Percentiles rank a stretch among this genome's conserved stretches.
phyloP scores from a whole-genome alignment of 2,113 vertebrate genomes.

The Nyctibius bracteatus region DNA sequence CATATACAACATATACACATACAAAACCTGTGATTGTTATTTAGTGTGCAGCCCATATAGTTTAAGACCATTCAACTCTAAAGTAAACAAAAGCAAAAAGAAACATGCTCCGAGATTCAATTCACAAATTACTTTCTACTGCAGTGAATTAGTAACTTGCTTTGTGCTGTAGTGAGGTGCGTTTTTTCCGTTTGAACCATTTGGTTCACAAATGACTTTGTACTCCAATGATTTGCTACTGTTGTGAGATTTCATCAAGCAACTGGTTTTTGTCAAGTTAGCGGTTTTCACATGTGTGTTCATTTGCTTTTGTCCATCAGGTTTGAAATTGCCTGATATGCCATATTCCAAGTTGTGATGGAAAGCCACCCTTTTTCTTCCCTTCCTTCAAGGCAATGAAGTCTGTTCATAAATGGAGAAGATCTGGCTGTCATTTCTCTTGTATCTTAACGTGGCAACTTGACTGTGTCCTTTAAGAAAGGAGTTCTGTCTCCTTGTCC shows the following conservation, averaged over 20 bases:
- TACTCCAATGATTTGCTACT: background rate
- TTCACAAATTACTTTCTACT: background rate
- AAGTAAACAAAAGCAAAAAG: background rate
- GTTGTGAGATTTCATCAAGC: background rate
- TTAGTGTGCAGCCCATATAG: background rate
- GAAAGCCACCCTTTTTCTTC: background rate
- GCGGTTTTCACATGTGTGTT: accelerated
- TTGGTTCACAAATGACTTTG: background rate
- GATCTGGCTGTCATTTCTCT: background rate
- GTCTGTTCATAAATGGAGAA: background rate
- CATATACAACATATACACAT: background rate
- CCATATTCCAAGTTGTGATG: background rate
- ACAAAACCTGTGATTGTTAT: background rate
- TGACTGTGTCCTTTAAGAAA: background rate
- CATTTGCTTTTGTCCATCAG: background rate
- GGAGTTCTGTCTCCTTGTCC: background rate
- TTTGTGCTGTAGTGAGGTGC: background rate
- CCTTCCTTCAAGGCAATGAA: background rate
- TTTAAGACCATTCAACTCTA: background rate
- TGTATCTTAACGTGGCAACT: accelerated
- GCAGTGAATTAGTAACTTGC: background rate
- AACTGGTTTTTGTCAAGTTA: background rate
- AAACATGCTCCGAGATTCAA: background rate
- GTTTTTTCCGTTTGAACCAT: background rate
- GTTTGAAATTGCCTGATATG: background rate